These are phyloP conservation scores for Puffinus mauretanicus DNA, from an alignment of 2,113 vertebrate genomes.

Conservation along the genomic window DNA sequence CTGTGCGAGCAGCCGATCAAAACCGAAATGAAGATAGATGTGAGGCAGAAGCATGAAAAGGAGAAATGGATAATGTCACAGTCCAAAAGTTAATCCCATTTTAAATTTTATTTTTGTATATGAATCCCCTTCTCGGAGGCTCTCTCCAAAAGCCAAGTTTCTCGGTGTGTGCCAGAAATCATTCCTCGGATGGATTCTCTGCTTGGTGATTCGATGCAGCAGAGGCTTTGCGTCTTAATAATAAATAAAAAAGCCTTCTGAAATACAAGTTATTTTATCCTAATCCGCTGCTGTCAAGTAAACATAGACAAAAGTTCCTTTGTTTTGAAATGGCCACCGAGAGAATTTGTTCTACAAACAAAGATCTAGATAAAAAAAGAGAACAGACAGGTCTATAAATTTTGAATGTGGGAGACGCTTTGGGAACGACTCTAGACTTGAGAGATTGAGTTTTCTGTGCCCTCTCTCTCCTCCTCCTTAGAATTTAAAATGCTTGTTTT, in stretches of 20 bases:
- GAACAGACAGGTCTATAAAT: background rate
- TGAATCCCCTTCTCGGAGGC: background rate
- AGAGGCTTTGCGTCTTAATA: conserved; percentile 4
- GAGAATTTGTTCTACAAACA: conserved; percentile 34
- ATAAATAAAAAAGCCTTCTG: conserved; percentile 11
- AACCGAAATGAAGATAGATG: background rate
- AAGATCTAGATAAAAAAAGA: background rate
- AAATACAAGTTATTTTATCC: conserved; percentile 38
- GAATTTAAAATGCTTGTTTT: background rate
- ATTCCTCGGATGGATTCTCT: background rate
- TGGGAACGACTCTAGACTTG: background rate
- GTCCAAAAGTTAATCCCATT: conserved; percentile 32
- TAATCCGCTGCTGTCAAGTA: conserved; percentile 36
- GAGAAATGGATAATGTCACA: conserved; percentile 10
- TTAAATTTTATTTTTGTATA: conserved; percentile 10
- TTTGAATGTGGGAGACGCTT: background rate
- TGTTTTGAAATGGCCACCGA: background rate
- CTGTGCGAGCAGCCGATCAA: background rate
- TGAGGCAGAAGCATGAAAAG: background rate
- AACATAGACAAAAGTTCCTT: conserved; percentile 17
- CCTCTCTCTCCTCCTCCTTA: background rate
- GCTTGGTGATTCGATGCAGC: background rate
- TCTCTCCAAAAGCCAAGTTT: background rate
- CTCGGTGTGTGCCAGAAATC: background rate
- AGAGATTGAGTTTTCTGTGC: background rate